phyloP scores from a whole-genome alignment of 2,113 vertebrate species.

The Pelusios castaneus region DNA sequence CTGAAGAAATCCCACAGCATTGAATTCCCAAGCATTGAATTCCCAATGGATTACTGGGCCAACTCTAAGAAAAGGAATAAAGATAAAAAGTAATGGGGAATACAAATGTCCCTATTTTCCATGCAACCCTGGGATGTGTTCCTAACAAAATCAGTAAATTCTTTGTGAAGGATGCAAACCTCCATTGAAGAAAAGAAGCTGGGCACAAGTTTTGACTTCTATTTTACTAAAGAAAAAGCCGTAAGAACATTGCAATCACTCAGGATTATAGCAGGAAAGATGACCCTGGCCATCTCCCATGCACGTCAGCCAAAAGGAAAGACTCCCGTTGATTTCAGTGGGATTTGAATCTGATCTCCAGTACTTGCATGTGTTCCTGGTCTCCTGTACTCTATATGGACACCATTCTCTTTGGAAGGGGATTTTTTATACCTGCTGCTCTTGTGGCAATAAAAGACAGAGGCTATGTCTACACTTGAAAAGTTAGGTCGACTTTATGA shows the following conservation, averaged over 20 bases:
- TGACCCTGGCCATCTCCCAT: background rate
- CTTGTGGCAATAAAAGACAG: conserved; percentile 1
- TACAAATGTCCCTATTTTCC: background rate
- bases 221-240: background rate
- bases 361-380: conserved; percentile 33
- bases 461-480: too few relatives aligned
- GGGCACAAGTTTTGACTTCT: background rate
- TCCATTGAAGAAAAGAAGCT: background rate
- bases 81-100: background rate
- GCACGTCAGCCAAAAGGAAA: background rate
- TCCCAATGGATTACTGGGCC: background rate
- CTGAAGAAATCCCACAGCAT: background rate
- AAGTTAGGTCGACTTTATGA: too few relatives aligned
- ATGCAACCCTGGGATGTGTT: background rate
- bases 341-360: background rate
- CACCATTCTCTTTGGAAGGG: background rate
- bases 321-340: background rate
- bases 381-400: conserved; percentile 21
- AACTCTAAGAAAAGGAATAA: background rate
- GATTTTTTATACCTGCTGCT: background rate
- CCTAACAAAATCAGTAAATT: background rate
- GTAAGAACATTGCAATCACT: background rate
- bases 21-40: background rate
- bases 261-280: background rate
- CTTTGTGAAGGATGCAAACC: background rate